Evolutionary conservation across 1,140 invertebrate species (phyloP).

Genomic region (Drosophila kepulauana): DNA sequence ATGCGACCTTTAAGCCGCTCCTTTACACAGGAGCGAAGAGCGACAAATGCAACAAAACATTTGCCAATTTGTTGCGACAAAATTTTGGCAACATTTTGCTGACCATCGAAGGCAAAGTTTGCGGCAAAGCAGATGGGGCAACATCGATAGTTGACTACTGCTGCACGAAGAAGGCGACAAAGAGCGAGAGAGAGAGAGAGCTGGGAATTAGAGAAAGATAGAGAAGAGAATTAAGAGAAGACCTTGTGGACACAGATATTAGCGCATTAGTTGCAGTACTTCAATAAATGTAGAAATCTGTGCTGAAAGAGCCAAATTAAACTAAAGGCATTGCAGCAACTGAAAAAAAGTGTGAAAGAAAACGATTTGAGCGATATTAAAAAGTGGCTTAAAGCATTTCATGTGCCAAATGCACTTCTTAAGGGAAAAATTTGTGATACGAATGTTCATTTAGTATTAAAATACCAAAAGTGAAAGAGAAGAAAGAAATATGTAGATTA

Average conservation of each 20-base stretch:
- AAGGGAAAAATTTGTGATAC: no score
- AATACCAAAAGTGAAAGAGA: no score
- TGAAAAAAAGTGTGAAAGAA: background rate
- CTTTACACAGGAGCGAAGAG: slow-evolving; percentile 21
- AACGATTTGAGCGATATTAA: background rate
- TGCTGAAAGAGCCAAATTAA: no score
- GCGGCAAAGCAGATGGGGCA: background rate
- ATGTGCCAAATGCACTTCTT: no score
- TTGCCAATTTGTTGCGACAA: slow-evolving; percentile 51
- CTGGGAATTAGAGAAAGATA: background rate
- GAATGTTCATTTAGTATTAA: no score
- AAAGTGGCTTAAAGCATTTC: no score
- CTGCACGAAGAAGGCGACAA: background rate
- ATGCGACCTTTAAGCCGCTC: slow-evolving; percentile 62
- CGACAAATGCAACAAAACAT: slow-evolving; percentile 30
- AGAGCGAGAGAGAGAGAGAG: background rate
- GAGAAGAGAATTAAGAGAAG: no score
- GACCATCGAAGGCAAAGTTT: slow-evolving; percentile 13
- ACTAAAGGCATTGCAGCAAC: background rate
- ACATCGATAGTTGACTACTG: background rate
- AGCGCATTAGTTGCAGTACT: no score
- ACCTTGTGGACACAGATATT: no score
- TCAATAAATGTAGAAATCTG: no score
- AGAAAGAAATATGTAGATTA: no score
- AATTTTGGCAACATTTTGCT: slow-evolving; percentile 50